A percentile compares a stretch with the other conserved stretches of the same genome.
phyloP scores from a whole-genome alignment of 2,888 invertebrate species.

The Homarus gammarus region DNA sequence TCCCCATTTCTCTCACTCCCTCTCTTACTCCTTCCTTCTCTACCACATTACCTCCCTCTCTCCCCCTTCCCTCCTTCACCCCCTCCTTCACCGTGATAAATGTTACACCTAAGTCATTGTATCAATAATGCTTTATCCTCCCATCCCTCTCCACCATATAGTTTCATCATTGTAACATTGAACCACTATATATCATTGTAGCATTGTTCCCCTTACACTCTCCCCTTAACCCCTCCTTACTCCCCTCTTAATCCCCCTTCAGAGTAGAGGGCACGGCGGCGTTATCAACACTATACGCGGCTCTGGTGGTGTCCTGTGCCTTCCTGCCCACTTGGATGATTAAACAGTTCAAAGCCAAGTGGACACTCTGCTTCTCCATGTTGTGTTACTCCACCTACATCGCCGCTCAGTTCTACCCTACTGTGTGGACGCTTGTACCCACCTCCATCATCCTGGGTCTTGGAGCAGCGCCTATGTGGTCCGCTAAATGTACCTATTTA shows the following conservation, averaged over 20 bases:
- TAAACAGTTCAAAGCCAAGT: slow-evolving; percentile 91
- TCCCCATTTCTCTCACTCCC: too few species aligned
- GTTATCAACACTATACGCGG: slow-evolving; percentile 93
- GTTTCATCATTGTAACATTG: too few species aligned
- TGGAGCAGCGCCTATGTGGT: slow-evolving; percentile 98
- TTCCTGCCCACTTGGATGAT: slow-evolving; percentile 96
- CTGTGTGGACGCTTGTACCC: slow-evolving; percentile 90
- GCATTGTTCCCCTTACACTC: neutral
- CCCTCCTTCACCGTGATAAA: too few species aligned
- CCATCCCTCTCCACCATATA: too few species aligned
- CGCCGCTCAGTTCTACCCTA: slow-evolving; percentile 94
- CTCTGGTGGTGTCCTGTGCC: slow-evolving; percentile 95
- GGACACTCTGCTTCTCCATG: slow-evolving; percentile 96
- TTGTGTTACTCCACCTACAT: slow-evolving; percentile 96
- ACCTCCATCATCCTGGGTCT: slow-evolving; percentile 95
- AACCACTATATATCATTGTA: too few species aligned
- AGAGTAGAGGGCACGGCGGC: slow-evolving; percentile 87
- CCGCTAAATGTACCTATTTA: slow-evolving; percentile 97
- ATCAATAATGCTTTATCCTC: too few species aligned
- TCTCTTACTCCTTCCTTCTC: too few species aligned
- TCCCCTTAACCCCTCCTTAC: slow-evolving; percentile 4
- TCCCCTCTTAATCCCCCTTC: neutral
- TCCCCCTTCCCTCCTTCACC: too few species aligned
- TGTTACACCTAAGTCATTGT: too few species aligned
- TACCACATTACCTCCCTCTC: too few species aligned